Percentiles rank a stretch among this genome's conserved stretches.
These are phyloP conservation scores for Ceratina calcarata DNA, from an alignment of 1,140 invertebrate genomes.

Conservation along the genomic window DNA sequence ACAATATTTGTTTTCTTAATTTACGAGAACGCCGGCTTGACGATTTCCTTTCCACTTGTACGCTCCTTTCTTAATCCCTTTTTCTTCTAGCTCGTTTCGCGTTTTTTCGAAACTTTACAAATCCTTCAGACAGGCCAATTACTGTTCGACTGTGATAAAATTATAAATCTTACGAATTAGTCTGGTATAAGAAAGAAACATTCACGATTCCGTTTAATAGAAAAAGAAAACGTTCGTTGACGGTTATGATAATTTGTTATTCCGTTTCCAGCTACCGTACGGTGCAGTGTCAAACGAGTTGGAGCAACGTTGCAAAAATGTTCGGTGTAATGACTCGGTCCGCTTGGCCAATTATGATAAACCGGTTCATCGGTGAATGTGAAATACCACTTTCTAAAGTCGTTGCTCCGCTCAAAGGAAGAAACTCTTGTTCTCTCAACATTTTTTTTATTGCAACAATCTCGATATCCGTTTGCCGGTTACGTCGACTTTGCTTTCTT, in stretches of 20 bases:
- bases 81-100: neutral
- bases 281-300: conserved; percentile 24
- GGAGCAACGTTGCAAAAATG: conserved; percentile 37
- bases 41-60: conserved; percentile 9
- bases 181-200: too few relatives aligned
- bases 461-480: conserved; percentile 14
- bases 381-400: conserved; percentile 52
- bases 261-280: neutral
- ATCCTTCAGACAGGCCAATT: too few relatives aligned
- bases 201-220: too few relatives aligned
- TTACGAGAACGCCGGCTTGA: conserved; percentile 35
- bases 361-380: conserved; percentile 59
- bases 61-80: neutral
- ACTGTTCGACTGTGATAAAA: too few relatives aligned
- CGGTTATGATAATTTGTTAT: neutral
- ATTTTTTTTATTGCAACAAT: conserved; percentile 16
- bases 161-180: too few relatives aligned
- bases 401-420: conserved; percentile 25
- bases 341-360: conserved; percentile 46
- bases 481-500: conserved; percentile 14
- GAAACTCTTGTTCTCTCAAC: conserved; percentile 18
- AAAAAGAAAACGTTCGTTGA: neutral
- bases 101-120: neutral
- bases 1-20: conserved; percentile 68
- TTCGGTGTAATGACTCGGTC: conserved; percentile 44